phyloP scores from a whole-genome alignment of 2,797 vertebrate genomes.

The Sibirionetta formosa region DNA sequence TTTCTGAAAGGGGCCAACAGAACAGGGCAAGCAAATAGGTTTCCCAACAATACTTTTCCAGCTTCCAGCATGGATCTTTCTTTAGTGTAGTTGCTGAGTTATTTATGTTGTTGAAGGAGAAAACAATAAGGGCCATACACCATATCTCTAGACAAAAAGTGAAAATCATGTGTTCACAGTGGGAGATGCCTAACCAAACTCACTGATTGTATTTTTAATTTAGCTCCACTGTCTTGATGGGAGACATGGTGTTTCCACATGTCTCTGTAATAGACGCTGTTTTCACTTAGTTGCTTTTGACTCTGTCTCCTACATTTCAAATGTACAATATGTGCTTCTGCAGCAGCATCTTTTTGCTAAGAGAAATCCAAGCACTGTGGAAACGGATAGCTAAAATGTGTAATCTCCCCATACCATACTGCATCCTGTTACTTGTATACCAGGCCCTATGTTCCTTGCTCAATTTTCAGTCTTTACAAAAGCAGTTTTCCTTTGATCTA shows the following conservation, averaged over 20 bases:
- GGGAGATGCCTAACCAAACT: neutral
- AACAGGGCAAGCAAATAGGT: neutral
- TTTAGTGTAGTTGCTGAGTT: neutral
- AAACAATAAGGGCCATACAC: neutral
- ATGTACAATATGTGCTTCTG: neutral
- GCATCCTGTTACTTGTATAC: constrained; percentile 3
- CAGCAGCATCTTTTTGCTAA: neutral
- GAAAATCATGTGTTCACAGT: neutral
- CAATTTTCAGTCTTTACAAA: constrained; percentile 70
- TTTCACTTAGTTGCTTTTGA: neutral
- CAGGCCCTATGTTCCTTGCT: constrained; percentile 23
- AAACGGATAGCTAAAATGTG: neutral
- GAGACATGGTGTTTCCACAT: neutral
- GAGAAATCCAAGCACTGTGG: neutral
- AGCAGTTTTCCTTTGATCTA: constrained; percentile 69
- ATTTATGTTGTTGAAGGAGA: neutral
- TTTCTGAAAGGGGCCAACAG: neutral
- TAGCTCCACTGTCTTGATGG: neutral
- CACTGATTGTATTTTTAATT: neutral
- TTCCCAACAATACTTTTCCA: neutral
- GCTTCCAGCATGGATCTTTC: neutral
- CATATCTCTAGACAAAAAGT: neutral
- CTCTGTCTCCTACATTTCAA: neutral
- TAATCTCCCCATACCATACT: constrained; percentile 9
- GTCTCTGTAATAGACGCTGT: neutral